Conservation (phyloP, 2,797 vertebrate genomes). For the Myripristis murdjan region DNA sequence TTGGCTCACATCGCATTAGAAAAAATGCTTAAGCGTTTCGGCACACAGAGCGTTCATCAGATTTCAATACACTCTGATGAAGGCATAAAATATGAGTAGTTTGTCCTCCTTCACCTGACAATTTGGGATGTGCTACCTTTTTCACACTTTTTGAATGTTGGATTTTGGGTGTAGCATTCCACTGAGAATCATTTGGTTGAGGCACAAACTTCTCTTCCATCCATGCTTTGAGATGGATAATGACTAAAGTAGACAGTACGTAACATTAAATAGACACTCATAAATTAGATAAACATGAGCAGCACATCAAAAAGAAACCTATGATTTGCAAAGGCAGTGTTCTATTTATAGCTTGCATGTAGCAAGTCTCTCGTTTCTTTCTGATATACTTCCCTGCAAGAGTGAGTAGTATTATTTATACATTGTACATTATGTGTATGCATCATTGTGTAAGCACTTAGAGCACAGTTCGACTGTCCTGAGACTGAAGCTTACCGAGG, state of each 20-base stretch:
- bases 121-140: too few relatives aligned
- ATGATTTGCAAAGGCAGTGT: neutral
- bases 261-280: neutral
- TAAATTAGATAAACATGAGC: neutral
- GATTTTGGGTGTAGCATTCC: too few relatives aligned
- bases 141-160: too few relatives aligned
- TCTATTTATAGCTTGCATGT: neutral
- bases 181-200: too few relatives aligned
- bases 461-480: slow-evolving; percentile 27
- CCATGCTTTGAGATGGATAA: slow-evolving; percentile 1
- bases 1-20: too few relatives aligned
- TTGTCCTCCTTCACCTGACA: too few relatives aligned
- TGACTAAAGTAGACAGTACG: slow-evolving; percentile 17
- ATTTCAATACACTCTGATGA: too few relatives aligned
- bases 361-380: neutral
- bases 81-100: too few relatives aligned
- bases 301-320: slow-evolving; percentile 16
- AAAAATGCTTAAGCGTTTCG: too few relatives aligned
- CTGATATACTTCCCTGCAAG: slow-evolving; percentile 11
- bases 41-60: too few relatives aligned
- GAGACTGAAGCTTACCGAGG: slow-evolving; percentile 38
- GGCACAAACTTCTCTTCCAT: too few relatives aligned
- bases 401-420: slow-evolving; percentile 39
- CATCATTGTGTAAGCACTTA: slow-evolving; percentile 37
- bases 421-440: slow-evolving; percentile 37